phyloP scores from a whole-genome alignment of 2,113 vertebrate species.

The Ptilonorhynchus violaceus region DNA sequence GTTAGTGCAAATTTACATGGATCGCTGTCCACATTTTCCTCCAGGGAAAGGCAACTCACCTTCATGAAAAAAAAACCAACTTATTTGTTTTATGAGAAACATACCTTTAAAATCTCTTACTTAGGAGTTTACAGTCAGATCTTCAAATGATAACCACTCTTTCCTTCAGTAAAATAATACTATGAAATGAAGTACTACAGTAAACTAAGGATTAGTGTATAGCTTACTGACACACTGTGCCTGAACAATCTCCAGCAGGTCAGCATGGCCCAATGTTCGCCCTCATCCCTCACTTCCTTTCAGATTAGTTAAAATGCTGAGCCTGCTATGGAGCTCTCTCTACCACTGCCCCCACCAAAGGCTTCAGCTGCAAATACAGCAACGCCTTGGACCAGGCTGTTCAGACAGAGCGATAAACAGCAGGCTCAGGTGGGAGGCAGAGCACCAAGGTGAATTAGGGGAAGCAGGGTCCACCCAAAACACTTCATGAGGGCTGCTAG shows the following conservation, averaged over 20 bases:
- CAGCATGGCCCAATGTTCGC: background rate
- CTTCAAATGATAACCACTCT: background rate
- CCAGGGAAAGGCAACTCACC: conserved; percentile 96
- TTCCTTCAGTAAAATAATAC: background rate
- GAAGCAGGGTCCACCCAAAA: background rate
- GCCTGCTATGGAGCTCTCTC: background rate
- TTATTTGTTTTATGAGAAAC: background rate
- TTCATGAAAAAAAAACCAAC: background rate
- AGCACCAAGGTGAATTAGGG: background rate
- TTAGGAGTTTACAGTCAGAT: background rate
- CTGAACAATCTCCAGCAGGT: background rate
- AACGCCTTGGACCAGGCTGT: background rate
- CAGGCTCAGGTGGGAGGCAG: background rate
- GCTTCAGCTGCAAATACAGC: background rate
- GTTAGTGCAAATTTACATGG: conserved; percentile 95
- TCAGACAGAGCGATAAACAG: background rate
- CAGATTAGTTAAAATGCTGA: background rate
- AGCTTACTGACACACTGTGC: background rate
- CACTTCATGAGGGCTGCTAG: background rate
- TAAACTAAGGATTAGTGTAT: background rate
- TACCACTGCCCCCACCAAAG: background rate
- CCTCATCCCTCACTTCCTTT: background rate
- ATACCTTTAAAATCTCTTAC: background rate
- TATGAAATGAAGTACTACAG: background rate
- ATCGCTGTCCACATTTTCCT: conserved; percentile 91